Base-by-base conservation (phyloP, 2,797 vertebrate species). In the Octomys mimax region DNA sequence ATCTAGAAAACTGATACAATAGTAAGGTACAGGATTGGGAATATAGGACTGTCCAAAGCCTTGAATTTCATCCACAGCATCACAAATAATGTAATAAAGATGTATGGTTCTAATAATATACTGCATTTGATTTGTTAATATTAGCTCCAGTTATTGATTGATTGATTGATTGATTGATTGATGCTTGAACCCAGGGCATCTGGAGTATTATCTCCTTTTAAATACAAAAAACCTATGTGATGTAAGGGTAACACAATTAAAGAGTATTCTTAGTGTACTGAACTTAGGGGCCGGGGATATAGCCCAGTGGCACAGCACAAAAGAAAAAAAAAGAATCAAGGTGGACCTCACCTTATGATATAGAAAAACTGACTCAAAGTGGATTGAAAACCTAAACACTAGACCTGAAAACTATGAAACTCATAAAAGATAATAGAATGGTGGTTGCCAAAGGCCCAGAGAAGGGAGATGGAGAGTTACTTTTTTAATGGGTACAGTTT, bases 91-190 rank as follows among this genome's bases (percentile, higher is more conserved):
- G 16, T n/a, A 90, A 75, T 68, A 89, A 96, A 49, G 46, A 91
- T 85, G 19, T 22, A 61, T 66, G 57, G 78, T 52, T 89, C 66
- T 87, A 85, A 89, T 59, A 94, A 92, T n/a, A 89, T 54, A 92
- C 80, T 89, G 42, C 73, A 89, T 81, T 81, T 86, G 61, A 82
- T 59, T 75, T 89, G 78, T 36, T 77, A 86, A 64, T 10, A 87
- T 79, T 73, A 92, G 95, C 26, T 88, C 46, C 84, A 88, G 71
- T 73, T 81, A 42, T 62, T 18, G 4, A 42, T 5, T 42, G 4
- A 42, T 42, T 42, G 39, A 26, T 18, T 39, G 39, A n/a, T n/a
- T n/a, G 39, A 82, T 18, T 16, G 26, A 82, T 26, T 82, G n/a
- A 7, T 61, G 36, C n/a, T 42, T 9, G 57, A 39, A 82, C 14